Evolutionary conservation across 2,888 invertebrate genomes (phyloP), one percentile per base, ranked within the genome.

Genomic region (Drosophila recens): DNA sequence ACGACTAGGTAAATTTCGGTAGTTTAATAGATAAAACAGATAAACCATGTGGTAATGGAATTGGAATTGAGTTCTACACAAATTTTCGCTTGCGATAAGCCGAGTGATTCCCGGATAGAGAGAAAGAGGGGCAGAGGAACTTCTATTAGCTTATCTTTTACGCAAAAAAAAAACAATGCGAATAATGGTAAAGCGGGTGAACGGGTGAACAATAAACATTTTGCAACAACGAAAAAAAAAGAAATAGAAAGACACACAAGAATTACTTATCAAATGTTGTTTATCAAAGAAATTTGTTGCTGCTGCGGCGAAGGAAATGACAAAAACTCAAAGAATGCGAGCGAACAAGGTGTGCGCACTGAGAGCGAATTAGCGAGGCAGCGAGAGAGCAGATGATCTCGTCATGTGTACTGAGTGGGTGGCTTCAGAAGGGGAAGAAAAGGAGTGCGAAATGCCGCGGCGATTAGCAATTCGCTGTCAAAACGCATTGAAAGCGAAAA

Each of bases 401-500:
- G 56, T 56, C 33, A 52, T 57, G n/a, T 48, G 53, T 57, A 54
- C 30, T 42, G 42, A 43, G 61, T 52, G 52, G 49, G 65, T 66
- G 64, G 63, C 48, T 48, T 36, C 13, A 15, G 56, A 27, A 48
- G 46, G 33, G 43, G 33, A 36, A n/a, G 5, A 20, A 6, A 42
- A 13, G 17, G 64, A 67, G 87, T 89, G 82, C 81, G 84, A 84
- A 82, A 84, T 84, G 72, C 84, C 80, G 68, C 72, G 67, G 66
- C 84, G 84, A 84, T 84, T 84, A 84, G 90, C 84, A 89, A 84
- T 80, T 68, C 80, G 65, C 87, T 84, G 84, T 90, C 89, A 90
- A 86, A 84, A 90, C 80, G 89, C 89, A 82, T 72, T 62, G 89
- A 88, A 82, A 88, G 82, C 90, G 88, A 87, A 85, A 88, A 59